phyloP scores from a whole-genome alignment of 2,113 vertebrate genomes.

The Gallinago media region DNA sequence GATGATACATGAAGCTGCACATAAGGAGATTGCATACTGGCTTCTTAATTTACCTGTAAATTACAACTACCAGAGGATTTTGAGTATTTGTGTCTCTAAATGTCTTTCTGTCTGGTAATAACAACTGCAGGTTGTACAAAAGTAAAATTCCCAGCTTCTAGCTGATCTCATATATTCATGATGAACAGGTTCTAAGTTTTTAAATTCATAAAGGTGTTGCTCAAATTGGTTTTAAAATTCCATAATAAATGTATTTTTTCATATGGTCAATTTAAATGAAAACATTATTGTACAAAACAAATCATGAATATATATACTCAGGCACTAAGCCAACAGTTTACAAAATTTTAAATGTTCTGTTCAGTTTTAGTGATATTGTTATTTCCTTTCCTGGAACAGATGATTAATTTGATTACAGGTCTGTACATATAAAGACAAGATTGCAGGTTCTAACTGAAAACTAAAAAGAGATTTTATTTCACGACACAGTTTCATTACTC shows the following conservation, averaged over 20 bases:
- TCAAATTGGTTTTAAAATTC: neutral
- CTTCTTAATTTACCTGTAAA: slow-evolving; percentile 50
- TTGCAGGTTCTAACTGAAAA: neutral
- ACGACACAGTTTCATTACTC: neutral
- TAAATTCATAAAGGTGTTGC: neutral
- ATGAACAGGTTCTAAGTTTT: neutral
- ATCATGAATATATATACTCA: neutral
- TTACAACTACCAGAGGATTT: slow-evolving; percentile 35
- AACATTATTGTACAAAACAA: neutral
- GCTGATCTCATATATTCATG: neutral
- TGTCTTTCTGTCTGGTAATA: neutral
- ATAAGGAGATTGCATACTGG: neutral
- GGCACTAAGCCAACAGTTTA: neutral
- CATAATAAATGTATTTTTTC: neutral
- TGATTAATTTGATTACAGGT: neutral
- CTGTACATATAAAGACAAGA: neutral
- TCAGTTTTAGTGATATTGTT: neutral
- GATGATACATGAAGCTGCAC: slow-evolving; percentile 65
- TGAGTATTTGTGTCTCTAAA: neutral
- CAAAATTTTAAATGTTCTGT: neutral
- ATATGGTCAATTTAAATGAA: neutral
- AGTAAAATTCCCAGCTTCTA: neutral
- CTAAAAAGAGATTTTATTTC: neutral
- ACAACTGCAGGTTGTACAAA: neutral
- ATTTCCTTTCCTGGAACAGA: neutral